Percentiles rank a stretch among this genome's conserved stretches.
These are phyloP conservation scores for Catostomus latipinnis DNA, from an alignment of 2,797 vertebrate genomes.

Conservation along the genomic window DNA sequence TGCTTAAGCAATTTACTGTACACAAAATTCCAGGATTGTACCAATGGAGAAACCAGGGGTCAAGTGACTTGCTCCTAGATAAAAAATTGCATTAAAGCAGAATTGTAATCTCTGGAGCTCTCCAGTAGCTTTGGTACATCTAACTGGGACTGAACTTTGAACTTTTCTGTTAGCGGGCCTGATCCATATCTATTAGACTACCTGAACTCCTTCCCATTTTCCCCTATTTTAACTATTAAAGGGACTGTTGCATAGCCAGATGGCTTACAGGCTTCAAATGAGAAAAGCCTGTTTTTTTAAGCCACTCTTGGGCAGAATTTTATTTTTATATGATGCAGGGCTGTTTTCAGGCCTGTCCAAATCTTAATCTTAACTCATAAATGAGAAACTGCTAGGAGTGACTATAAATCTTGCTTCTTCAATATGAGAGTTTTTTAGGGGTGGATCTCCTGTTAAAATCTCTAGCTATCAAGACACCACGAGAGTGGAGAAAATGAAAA, in stretches of 20 bases:
- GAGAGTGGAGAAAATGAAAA: conserved; percentile 15
- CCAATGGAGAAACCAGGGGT: background rate
- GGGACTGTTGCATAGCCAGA: conserved; percentile 17
- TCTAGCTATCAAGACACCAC: conserved; percentile 9
- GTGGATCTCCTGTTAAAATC: conserved; percentile 22
- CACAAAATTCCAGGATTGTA: conserved; percentile 1
- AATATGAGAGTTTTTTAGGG: conserved; percentile 20
- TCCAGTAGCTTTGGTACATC: conserved; percentile 13
- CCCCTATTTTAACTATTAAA: conserved; percentile 29
- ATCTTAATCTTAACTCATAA: conserved; percentile 46
- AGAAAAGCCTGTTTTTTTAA: background rate
- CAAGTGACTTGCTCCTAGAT: conserved; percentile 26
- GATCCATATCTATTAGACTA: conserved; percentile 24
- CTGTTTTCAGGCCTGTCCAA: conserved; percentile 36
- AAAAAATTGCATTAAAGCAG: conserved; percentile 13
- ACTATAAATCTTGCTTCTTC: conserved; percentile 37
- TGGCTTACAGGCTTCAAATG: conserved; percentile 3
- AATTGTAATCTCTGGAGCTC: conserved; percentile 22
- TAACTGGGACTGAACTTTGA: conserved; percentile 9
- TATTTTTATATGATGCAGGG: conserved; percentile 37
- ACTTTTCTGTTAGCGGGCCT: background rate
- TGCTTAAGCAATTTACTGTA: conserved; percentile 7
- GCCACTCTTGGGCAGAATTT: conserved; percentile 12
- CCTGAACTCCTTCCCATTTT: background rate
- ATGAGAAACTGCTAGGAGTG: conserved; percentile 30